These are phyloP conservation scores for Nysson spinosus DNA, from an alignment of 2,888 invertebrate species.

Conservation along the genomic window DNA sequence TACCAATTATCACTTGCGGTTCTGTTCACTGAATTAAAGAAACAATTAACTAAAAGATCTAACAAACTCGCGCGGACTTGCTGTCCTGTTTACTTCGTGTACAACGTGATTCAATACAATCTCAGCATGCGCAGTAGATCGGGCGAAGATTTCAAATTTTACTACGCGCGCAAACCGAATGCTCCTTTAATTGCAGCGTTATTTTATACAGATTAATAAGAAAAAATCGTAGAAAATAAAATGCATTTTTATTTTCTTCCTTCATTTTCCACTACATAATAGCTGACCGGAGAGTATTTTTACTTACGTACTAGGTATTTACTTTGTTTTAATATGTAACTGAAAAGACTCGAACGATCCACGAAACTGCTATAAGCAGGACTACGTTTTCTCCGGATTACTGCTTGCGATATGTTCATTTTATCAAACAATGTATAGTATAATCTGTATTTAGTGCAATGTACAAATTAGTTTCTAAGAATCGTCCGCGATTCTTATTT, in stretches of 20 bases:
- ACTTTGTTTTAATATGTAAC: conserved; percentile 7
- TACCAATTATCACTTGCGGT: too few species aligned
- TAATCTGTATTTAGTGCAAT: conserved; percentile 32
- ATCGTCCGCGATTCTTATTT: conserved; percentile 31
- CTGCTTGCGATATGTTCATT: conserved; percentile 37
- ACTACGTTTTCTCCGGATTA: conserved; percentile 8
- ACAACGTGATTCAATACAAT: too few species aligned
- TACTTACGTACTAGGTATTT: conserved; percentile 13
- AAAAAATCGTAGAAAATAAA: conserved; percentile 48
- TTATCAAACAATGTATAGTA: too few species aligned
- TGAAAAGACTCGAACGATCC: conserved; percentile 9
- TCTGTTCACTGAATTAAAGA: too few species aligned
- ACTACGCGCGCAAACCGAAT: too few species aligned
- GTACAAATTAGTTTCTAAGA: conserved; percentile 53
- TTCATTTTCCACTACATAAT: conserved; percentile 37
- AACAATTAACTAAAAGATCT: too few species aligned
- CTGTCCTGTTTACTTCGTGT: too few species aligned
- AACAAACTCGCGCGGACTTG: too few species aligned
- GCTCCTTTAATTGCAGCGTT: too few species aligned
- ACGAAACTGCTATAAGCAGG: conserved; percentile 20
- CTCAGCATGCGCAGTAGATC: too few species aligned
- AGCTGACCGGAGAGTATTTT: conserved; percentile 20
- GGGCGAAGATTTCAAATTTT: too few species aligned
- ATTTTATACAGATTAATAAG: neutral
- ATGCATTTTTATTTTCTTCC: conserved; percentile 50